Evolutionary conservation across 2,113 vertebrate genomes (phyloP), one percentile per base, ranked within the genome.

Genomic region (Gymnobelideus leadbeateri): DNA sequence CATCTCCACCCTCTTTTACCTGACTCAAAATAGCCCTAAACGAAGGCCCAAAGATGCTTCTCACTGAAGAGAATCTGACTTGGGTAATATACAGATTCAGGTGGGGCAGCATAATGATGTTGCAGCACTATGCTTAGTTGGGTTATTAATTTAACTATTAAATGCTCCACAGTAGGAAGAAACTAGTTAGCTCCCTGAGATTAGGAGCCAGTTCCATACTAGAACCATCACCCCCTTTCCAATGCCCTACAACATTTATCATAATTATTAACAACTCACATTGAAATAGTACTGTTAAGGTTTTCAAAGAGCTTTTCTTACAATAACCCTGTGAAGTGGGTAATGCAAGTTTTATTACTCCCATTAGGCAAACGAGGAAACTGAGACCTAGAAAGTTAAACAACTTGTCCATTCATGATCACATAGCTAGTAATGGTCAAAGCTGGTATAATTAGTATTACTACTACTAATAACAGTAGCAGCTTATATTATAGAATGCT

Each of bases 1-100:
- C 1, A 31, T 26, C n/a, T 0, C 3, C 24, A 10, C 25, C 8
- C 4, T 52, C 28, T 16, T 24, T n/a, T 46, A 19, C 46, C 1
- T 0, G 52, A 3, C 55, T 14, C 11, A n/a, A 51, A 43, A 11
- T 53, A 23, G 54, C 57, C 84, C 61, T 46, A 54, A 28, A 84
- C 55, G 0, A 49, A 14, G 57, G 25, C 0, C 47, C 26, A 28
- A 95, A 31, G 91, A 46, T 89, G 46, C n/a, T 28, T 10, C 1
- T 9, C 26, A 84, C 61, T 46, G 12, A 24, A 55, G 51, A 94
- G 92, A 95, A 92, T 2, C 28, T 89, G 90, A 43, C 37, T 43
- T 0, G 26, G 89, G 51, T 2, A n/a, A 68, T 37, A 68, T 10
- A 68, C 28, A 77, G 31, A 77, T 19, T 6, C 31, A n/a, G 28